A percentile compares a stretch with the other conserved stretches of the same genome.
phyloP scores from a whole-genome alignment of 1,140 invertebrate genomes.

The Anastrepha ludens region DNA sequence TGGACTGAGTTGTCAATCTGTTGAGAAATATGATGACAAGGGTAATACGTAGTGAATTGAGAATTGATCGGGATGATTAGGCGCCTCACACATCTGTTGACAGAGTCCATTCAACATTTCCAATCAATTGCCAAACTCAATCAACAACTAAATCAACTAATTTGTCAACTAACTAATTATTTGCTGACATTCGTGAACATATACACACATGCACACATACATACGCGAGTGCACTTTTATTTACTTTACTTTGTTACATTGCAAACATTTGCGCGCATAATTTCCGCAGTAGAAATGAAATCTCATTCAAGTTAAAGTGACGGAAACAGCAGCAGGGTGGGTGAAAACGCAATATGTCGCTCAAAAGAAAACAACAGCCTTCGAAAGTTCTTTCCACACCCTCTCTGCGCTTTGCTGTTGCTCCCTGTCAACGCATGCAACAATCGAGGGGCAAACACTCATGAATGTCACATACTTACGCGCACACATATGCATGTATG shows the following conservation, averaged over 20 bases:
- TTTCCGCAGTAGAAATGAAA: background rate
- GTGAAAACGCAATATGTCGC: background rate
- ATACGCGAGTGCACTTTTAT: background rate
- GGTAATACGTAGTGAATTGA: background rate
- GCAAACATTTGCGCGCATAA: background rate
- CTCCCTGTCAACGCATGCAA: too few species aligned
- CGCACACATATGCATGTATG: too few species aligned
- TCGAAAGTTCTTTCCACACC: too few species aligned
- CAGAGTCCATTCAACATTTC: background rate
- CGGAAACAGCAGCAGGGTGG: background rate
- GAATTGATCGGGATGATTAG: too few species aligned
- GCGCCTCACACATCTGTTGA: background rate
- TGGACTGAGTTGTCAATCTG: background rate
- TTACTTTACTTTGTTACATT: background rate
- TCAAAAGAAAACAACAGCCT: background rate
- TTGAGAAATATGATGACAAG: background rate
- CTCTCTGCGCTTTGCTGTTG: too few species aligned
- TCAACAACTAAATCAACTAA: background rate
- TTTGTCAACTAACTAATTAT: slow-evolving; percentile 37
- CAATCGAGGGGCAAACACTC: too few species aligned
- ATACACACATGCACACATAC: background rate
- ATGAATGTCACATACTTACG: too few species aligned
- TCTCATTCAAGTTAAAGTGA: background rate
- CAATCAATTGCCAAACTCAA: background rate
- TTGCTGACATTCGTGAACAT: background rate